Conservation (phyloP, 2,797 vertebrate genomes). For the Clarias platycephalus region DNA sequence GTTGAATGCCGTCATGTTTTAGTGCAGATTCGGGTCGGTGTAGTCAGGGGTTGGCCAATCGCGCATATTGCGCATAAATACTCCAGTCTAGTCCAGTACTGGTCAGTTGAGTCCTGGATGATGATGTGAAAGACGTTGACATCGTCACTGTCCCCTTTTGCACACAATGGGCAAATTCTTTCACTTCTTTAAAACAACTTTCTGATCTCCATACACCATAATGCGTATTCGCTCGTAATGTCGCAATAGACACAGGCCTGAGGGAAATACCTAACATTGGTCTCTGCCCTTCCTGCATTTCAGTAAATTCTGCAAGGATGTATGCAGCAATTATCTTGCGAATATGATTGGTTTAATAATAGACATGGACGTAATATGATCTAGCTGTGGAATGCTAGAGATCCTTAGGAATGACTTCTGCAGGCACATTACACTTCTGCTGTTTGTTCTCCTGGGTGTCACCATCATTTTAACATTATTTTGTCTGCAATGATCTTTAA, state of each 20-base stretch:
- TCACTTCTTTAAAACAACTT: background rate
- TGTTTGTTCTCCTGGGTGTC: slow-evolving; percentile 22
- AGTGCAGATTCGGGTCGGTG: background rate
- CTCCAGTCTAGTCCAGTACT: background rate
- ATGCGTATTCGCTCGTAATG: background rate
- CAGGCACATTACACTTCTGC: background rate
- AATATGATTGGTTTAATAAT: background rate
- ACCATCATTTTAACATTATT: slow-evolving; percentile 25
- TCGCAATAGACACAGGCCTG: background rate
- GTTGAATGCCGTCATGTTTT: background rate
- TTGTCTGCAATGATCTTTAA: slow-evolving; percentile 38
- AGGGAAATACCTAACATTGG: background rate
- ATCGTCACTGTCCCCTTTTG: background rate
- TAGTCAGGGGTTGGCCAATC: no score
- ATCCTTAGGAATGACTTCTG: background rate
- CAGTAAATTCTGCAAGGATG: background rate
- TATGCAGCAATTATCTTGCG: background rate
- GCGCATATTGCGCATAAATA: background rate
- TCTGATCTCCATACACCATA: background rate
- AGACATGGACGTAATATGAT: background rate
- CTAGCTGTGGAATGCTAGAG: background rate
- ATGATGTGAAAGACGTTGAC: background rate
- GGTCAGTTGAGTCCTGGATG: background rate
- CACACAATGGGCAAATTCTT: background rate
- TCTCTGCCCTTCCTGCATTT: slow-evolving; percentile 1